Base-by-base conservation (phyloP, 2,888 invertebrate genomes). In the Nycteola revayana region DNA sequence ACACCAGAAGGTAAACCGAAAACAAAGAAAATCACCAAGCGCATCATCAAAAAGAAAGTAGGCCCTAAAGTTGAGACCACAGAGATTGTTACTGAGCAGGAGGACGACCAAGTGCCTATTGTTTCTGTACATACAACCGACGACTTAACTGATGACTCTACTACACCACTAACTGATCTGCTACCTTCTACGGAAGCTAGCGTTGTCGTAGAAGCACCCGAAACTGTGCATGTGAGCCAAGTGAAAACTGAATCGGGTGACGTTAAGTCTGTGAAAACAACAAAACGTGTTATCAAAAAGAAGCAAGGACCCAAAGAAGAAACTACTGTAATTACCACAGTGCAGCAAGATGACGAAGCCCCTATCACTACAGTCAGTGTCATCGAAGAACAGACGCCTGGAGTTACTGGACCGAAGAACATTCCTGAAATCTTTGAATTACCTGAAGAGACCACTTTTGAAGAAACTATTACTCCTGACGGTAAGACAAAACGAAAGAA, bases 251-350 rank as follows among this genome's bases (percentile, higher is more conserved):
- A 45, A 5, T 22, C 14, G 0, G 44, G 44, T 0, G 37, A 45
- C 1, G 25, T 40, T 0, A 21, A 38, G n/a, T 35, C 32, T 0
- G 10, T 42, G 0, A 46, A 39, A 8, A 42, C 36, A 0, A 46
- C 31, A 0, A 46, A 36, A 10, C 38, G 45, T 1, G 18, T 35
- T 1, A 29, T 50, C 28, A 49, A 42, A 24, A 46, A 46, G 11
- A 30, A 53, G 53, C 44, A 45, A 1, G 54, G n/a, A 43, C 49
- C 23, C 65, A 75, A 48, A 61, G 69, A 41, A 45, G 72, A 21
- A 47, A 71, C 14, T 62, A 69, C 37, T 9, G 49, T 64, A 28
- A 46, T 42, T 0, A 42, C 36, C 0, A 46, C 38, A 1, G 21
- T 37, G 1, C 24, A 40, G 21, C 29, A 35, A 25, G 37, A 40